Evolutionary conservation across 1,140 invertebrate genomes (phyloP), one percentile per base, ranked within the genome.

Genomic region (Eueides isabella): DNA sequence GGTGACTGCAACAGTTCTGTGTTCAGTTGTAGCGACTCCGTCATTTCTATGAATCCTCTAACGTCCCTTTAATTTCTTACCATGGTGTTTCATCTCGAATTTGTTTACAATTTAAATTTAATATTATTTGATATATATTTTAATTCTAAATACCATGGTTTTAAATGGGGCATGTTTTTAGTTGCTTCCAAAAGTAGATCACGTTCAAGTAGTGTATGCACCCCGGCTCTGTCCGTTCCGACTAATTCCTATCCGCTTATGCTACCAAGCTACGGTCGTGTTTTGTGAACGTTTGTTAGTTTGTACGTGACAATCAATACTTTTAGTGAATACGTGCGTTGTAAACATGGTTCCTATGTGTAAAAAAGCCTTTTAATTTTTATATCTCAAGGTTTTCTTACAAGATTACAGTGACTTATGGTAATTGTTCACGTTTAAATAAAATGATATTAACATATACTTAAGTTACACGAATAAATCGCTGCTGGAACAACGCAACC

Each of bases 81-180:
- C 76, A 78, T 80, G 79, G 78, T 77, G 71, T 64, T n/a, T 65
- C 5, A 71, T 77, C 75, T 80, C 78, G 75, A 80, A 80, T 64
- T 77, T 67, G 31, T 5, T 31, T 19, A 33, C 23, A 23, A 31
- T 30, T 69, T 7, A 33, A 61, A 1, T 41, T 44, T 33, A 44
- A 44, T 44, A 55, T 26, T 26, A n/a, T 19, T 64, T 29, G 23
- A 29, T 71, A 38, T 35, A 9, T 55, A 23, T 61, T 48, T 72
- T 28, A 35, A 48, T 76, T 79, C 80, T 75, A 81, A 71, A 79
- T 73, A 82, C 79, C 83, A 84, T 81, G 85, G 80, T 80, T 71
- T 66, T 64, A 71, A 29, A 72, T 79, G 78, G 76, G 77, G 80
- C 80, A 84, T 83, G 79, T 73, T 72, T 79, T 82, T 86, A 83